These are phyloP conservation scores for Gallinago undulata DNA, from an alignment of 2,113 vertebrate species.

Conservation along the genomic window DNA sequence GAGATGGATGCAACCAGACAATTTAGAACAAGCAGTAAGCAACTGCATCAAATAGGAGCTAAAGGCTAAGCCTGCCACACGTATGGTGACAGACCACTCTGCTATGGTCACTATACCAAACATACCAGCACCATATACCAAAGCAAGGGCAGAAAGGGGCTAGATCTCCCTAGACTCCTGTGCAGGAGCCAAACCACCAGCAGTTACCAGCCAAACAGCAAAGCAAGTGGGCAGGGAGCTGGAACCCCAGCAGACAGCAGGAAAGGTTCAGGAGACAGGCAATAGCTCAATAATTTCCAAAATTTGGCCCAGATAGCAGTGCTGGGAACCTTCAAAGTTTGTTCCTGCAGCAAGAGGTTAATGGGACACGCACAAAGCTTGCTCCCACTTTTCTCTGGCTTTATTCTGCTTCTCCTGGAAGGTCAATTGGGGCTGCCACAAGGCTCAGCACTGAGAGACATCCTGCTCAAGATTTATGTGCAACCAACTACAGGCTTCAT, in stretches of 20 bases:
- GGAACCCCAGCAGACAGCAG: not conserved
- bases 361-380: not conserved
- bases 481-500: not conserved
- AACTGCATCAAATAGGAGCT: not conserved
- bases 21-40: not conserved
- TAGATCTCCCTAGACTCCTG: not conserved
- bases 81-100: accelerated
- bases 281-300: not conserved
- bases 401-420: not conserved
- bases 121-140: not conserved
- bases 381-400: not conserved
- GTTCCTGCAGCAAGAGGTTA: not conserved
- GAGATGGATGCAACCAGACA: not conserved
- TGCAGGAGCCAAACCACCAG: not conserved
- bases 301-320: not conserved
- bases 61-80: not conserved
- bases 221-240: not conserved
- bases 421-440: not conserved
- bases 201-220: not conserved
- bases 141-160: not conserved
- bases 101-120: not conserved
- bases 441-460: not conserved
- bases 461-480: not conserved
- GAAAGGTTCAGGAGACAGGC: not conserved
- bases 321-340: not conserved